These are phyloP conservation scores for Pangasius mekongensis DNA, from an alignment of 2,797 vertebrate species.

Conservation along the genomic window DNA sequence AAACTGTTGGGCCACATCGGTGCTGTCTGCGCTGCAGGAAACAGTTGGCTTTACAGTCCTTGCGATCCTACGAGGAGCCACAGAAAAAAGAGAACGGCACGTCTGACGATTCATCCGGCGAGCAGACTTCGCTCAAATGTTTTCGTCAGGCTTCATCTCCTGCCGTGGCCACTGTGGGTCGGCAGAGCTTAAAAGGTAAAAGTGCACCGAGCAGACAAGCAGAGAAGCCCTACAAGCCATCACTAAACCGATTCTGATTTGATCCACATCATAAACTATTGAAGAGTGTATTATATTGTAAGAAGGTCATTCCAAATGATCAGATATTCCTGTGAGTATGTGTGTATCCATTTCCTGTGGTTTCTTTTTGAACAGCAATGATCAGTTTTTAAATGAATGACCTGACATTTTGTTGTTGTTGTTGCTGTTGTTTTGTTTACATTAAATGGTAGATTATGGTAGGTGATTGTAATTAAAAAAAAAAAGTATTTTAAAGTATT, in stretches of 20 bases:
- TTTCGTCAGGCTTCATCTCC: constrained; percentile 91
- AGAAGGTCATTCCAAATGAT: too few species aligned
- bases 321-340: neutral
- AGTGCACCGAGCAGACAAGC: neutral
- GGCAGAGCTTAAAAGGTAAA: constrained; percentile 91
- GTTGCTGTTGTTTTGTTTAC: neutral
- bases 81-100: constrained; percentile 92
- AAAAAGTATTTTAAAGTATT: neutral
- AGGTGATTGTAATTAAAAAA: neutral
- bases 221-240: constrained; percentile 10
- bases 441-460: neutral
- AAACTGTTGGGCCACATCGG: neutral
- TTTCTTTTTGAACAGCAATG: neutral
- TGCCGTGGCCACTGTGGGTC: constrained; percentile 84
- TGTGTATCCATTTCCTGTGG: neutral
- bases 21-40: constrained; percentile 76
- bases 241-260: constrained; percentile 35
- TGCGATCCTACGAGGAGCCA: constrained; percentile 92
- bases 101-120: constrained; percentile 94
- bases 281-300: neutral
- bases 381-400: neutral
- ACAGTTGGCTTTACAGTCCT: constrained; percentile 95
- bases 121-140: constrained; percentile 89
- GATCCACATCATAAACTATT: constrained; percentile 4
- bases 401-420: neutral